Evolutionary conservation across 2,797 vertebrate genomes (phyloP).

Genomic region (Odontamblyopus lacepedii): DNA sequence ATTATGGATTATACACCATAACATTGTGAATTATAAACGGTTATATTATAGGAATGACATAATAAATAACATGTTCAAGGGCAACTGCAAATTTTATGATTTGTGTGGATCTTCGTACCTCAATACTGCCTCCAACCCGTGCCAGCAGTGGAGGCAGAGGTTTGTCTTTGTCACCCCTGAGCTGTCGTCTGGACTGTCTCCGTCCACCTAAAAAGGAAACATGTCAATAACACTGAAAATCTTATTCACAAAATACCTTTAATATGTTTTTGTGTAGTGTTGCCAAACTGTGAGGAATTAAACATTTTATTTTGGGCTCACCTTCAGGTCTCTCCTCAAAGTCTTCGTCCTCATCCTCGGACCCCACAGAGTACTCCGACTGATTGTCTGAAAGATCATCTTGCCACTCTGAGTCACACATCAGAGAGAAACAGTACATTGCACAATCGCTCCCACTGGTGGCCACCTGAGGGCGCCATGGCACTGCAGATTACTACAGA

Average conservation of each 20-base stretch:
- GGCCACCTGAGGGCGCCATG: slow-evolving; percentile 71
- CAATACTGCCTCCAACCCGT: slow-evolving; percentile 94
- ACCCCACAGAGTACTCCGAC: slow-evolving; percentile 97
- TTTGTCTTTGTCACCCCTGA: slow-evolving; percentile 94
- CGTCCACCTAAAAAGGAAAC: slow-evolving; percentile 82
- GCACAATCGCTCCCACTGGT: slow-evolving; percentile 67
- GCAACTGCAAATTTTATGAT: not conserved
- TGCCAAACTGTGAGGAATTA: slow-evolving; percentile 6
- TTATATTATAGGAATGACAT: not conserved
- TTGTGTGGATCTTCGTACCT: slow-evolving; percentile 74
- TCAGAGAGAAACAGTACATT: slow-evolving; percentile 78
- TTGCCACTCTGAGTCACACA: slow-evolving; percentile 92
- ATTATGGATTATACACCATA: not conserved
- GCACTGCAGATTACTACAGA: slow-evolving; percentile 72
- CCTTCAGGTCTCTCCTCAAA: slow-evolving; percentile 98
- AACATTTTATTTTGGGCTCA: slow-evolving; percentile 25
- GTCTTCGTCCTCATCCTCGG: slow-evolving; percentile 98
- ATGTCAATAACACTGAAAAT: slow-evolving; percentile 2
- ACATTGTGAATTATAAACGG: not conserved
- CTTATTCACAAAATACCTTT: not conserved
- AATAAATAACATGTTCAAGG: not conserved
- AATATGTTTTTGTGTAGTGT: not conserved
- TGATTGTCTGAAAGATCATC: slow-evolving; percentile 99
- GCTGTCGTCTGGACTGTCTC: slow-evolving; percentile 91
- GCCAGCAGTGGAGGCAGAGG: slow-evolving; percentile 93